Evolutionary conservation across 2,797 vertebrate genomes (phyloP).

Genomic region (Gobionotothen gibberifrons): DNA sequence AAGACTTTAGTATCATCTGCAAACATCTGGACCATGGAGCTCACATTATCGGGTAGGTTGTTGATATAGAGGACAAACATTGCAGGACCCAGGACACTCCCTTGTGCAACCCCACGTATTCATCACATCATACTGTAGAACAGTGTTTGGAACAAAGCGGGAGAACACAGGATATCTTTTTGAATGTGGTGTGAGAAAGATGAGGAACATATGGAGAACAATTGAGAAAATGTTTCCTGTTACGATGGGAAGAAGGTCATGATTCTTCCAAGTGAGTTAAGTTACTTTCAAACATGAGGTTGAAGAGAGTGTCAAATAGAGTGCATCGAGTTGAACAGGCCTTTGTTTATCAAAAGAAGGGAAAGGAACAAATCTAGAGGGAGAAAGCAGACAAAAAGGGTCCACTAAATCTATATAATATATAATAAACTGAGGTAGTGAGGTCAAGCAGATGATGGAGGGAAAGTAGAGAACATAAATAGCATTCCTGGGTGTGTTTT

Average conservation of each 20-base stretch:
- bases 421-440: background rate
- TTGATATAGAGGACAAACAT: no score
- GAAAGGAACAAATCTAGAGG: no score
- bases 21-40: no score
- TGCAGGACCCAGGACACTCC: no score
- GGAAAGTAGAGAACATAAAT: conserved; percentile 42
- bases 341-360: background rate
- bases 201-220: background rate
- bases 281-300: background rate
- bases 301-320: background rate
- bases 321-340: background rate
- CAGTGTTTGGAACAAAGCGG: background rate
- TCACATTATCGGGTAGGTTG: no score
- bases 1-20: no score
- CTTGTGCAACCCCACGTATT: background rate
- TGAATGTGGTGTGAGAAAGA: no score
- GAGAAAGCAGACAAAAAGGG: background rate
- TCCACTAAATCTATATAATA: background rate
- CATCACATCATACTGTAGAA: background rate
- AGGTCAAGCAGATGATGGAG: background rate
- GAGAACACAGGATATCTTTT: background rate
- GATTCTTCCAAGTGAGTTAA: background rate
- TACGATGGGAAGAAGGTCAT: background rate
- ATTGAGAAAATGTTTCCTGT: background rate
- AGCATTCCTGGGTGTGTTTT: conserved; percentile 72